Conservation (phyloP, 2,888 invertebrate genomes). For the Petrolisthes cinctipes region DNA sequence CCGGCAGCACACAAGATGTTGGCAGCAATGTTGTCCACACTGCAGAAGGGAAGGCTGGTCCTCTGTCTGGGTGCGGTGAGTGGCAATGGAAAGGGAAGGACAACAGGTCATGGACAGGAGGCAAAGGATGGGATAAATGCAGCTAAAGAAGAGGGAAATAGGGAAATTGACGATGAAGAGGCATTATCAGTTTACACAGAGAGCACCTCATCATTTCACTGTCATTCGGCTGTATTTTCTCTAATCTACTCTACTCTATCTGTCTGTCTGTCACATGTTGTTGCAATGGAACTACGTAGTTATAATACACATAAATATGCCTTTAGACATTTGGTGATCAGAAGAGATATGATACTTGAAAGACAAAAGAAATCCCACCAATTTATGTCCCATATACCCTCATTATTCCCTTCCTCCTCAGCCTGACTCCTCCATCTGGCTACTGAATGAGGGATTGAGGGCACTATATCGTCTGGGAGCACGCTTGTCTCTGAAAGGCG, state of each 20-base stretch:
- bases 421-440: conserved; percentile 56
- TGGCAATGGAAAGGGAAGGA: conserved; percentile 18
- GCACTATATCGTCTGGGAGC: conserved; percentile 29
- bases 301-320: no score
- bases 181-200: no score
- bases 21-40: conserved; percentile 16
- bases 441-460: conserved; percentile 19
- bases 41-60: conserved; percentile 50
- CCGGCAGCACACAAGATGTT: conserved; percentile 51
- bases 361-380: no score
- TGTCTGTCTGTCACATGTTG: no score
- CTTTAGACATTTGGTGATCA: no score
- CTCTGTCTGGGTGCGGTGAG: conserved; percentile 57
- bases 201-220: no score
- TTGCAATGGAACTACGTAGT: no score
- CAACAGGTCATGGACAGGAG: background rate
- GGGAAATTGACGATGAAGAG: no score
- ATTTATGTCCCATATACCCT: no score
- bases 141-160: background rate
- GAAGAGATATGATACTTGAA: no score
- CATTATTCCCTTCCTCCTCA: background rate
- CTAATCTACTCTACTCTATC: no score
- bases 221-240: no score
- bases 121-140: background rate
- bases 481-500: conserved; percentile 25